phyloP scores from a whole-genome alignment of 2,888 invertebrate genomes.

The Boloria euphrosyne region DNA sequence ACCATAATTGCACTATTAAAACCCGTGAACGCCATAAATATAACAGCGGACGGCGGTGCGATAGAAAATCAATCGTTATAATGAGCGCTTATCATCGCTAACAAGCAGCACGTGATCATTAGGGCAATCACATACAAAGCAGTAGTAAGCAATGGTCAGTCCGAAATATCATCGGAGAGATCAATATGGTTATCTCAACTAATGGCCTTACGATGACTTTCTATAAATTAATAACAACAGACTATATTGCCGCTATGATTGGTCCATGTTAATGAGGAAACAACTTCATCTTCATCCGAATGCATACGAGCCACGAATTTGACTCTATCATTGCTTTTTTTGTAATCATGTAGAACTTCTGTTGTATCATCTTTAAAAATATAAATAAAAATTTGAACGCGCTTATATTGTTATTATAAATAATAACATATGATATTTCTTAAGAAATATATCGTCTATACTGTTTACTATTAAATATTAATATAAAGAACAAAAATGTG shows the following conservation, averaged over 20 bases:
- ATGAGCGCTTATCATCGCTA: conserved; percentile 69
- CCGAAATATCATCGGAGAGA: conserved; percentile 63
- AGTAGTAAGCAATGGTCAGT: conserved; percentile 55
- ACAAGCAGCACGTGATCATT: conserved; percentile 79
- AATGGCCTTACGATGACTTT: conserved; percentile 79
- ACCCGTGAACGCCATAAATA: conserved; percentile 73
- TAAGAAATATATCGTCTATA: too few species aligned
- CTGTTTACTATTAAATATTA: too few species aligned
- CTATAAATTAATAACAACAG: conserved; percentile 81
- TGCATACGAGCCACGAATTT: conserved; percentile 56
- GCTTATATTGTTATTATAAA: conserved; percentile 1
- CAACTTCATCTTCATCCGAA: conserved; percentile 68
- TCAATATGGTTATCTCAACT: conserved; percentile 76
- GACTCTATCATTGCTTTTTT: conserved; percentile 54
- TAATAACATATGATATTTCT: not conserved
- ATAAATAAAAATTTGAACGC: not conserved
- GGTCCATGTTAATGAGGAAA: conserved; percentile 73
- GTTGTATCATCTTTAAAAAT: conserved; percentile 36
- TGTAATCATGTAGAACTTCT: conserved; percentile 51
- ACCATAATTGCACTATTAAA: conserved; percentile 67
- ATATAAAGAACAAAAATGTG: too few species aligned
- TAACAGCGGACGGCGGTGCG: conserved; percentile 59
- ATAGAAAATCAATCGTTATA: conserved; percentile 70
- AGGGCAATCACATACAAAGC: conserved; percentile 69
- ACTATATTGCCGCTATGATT: conserved; percentile 65